These are phyloP conservation scores for Danio albolineatus DNA, from an alignment of 2,797 vertebrate species.

Conservation along the genomic window DNA sequence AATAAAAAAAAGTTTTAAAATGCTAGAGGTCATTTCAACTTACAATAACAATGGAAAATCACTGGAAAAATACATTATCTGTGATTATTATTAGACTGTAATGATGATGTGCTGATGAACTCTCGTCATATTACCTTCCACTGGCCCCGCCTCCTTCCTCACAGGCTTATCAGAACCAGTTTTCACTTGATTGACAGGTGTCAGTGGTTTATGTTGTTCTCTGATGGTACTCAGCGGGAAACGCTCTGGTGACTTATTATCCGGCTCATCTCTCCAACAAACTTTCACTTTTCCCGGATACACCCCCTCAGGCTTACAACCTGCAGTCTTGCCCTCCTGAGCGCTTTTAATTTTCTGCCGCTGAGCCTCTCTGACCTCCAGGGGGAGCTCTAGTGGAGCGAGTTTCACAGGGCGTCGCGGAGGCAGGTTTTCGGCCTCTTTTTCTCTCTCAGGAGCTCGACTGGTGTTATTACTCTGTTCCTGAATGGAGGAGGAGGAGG, in stretches of 20 bases:
- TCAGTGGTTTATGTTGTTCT: conserved; percentile 55
- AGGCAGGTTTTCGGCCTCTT: conserved; percentile 58
- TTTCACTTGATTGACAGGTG: conserved; percentile 45
- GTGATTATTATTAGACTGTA: too few species aligned
- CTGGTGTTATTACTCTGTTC: conserved; percentile 13
- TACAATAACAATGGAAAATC: too few species aligned
- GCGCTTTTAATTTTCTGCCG: conserved; percentile 75
- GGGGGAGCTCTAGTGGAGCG: conserved; percentile 78
- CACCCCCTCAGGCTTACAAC: conserved; percentile 44
- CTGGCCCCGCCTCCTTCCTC: conserved; percentile 55
- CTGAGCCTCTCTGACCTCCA: conserved; percentile 79
- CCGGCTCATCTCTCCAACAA: conserved; percentile 33
- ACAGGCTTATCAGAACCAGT: conserved; percentile 32
- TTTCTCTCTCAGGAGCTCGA: conserved; percentile 49
- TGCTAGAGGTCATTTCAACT: too few species aligned
- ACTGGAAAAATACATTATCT: too few species aligned
- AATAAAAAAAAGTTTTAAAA: too few species aligned
- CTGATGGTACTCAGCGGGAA: conserved; percentile 33
- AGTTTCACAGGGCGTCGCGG: conserved; percentile 78
- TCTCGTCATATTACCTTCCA: background rate
- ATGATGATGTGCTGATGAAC: too few species aligned
- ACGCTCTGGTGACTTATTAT: conserved; percentile 50
- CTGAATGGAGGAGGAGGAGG: conserved; percentile 21
- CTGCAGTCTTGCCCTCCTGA: conserved; percentile 66
- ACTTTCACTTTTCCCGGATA: conserved; percentile 55